phyloP scores from a whole-genome alignment of 2,888 invertebrate genomes.

The Sinhomidia bicolor region DNA sequence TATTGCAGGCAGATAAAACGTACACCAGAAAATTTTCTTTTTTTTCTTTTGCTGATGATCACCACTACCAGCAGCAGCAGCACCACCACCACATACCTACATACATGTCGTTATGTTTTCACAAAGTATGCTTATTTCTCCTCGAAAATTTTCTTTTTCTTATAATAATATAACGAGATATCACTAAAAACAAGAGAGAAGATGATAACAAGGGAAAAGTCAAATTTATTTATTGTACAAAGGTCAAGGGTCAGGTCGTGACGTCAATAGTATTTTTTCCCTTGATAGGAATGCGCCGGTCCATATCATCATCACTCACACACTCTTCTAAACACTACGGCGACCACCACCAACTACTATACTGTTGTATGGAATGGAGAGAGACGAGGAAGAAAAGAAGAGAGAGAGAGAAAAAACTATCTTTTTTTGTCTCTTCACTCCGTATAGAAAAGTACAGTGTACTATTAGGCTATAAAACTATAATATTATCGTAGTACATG shows the following conservation, averaged over 20 bases:
- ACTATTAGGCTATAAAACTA: no score
- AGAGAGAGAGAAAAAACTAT: slow-evolving; percentile 13
- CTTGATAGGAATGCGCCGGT: slow-evolving; percentile 73
- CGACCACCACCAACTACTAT: slow-evolving; percentile 39
- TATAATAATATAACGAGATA: background rate
- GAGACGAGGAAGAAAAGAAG: background rate
- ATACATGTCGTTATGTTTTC: background rate
- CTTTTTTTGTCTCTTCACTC: slow-evolving; percentile 11
- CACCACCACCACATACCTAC: slow-evolving; percentile 18
- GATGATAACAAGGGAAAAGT: slow-evolving; percentile 57
- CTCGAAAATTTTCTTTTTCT: background rate
- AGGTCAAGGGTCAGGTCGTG: slow-evolving; percentile 80
- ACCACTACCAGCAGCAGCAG: slow-evolving; percentile 7
- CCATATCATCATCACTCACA: slow-evolving; percentile 55
- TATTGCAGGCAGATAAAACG: background rate
- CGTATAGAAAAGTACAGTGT: background rate
- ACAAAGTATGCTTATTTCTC: background rate
- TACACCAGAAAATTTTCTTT: no score
- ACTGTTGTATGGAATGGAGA: background rate
- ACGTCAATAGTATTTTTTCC: slow-evolving; percentile 79
- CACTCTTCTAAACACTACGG: slow-evolving; percentile 19
- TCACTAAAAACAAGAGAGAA: slow-evolving; percentile 43
- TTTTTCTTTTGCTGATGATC: background rate
- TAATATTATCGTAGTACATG: background rate
- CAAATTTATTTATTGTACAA: slow-evolving; percentile 67